phyloP scores from a whole-genome alignment of 2,797 vertebrate species.

The Alca torda region DNA sequence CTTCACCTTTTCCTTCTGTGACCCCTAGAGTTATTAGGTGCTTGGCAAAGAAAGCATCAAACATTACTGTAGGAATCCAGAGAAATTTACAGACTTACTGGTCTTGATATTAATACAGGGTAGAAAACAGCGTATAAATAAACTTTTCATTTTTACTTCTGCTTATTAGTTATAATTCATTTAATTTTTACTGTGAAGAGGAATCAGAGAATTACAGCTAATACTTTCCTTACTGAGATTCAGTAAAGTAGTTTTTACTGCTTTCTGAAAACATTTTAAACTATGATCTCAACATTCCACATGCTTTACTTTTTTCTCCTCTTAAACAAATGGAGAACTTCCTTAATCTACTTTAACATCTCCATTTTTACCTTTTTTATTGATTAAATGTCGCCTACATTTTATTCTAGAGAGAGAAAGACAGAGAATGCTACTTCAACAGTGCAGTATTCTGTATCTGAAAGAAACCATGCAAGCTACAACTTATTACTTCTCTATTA shows the following conservation, averaged over 20 bases:
- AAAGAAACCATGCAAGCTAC: not conserved
- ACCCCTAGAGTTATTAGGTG: not conserved
- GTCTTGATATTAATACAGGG: not conserved
- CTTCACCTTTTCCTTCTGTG: not conserved
- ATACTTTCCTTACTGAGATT: not conserved
- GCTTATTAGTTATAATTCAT: not conserved
- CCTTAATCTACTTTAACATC: not conserved
- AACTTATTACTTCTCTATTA: not conserved
- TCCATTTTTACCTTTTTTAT: not conserved
- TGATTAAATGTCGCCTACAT: not conserved
- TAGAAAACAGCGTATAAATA: not conserved
- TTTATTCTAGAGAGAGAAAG: not conserved
- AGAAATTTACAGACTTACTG: not conserved
- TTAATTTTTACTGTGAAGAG: not conserved
- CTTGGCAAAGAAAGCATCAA: not conserved
- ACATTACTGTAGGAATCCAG: not conserved
- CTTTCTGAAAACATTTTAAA: not conserved
- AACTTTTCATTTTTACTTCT: not conserved
- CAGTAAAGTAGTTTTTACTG: not conserved
- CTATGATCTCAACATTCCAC: not conserved
- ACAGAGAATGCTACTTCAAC: not conserved
- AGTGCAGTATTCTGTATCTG: not conserved
- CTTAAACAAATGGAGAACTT: not conserved
- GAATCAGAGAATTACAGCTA: not conserved
- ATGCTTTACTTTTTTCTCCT: not conserved